Conservation (phyloP, 2,888 invertebrate genomes). For the Stegophylla sp. region DNA sequence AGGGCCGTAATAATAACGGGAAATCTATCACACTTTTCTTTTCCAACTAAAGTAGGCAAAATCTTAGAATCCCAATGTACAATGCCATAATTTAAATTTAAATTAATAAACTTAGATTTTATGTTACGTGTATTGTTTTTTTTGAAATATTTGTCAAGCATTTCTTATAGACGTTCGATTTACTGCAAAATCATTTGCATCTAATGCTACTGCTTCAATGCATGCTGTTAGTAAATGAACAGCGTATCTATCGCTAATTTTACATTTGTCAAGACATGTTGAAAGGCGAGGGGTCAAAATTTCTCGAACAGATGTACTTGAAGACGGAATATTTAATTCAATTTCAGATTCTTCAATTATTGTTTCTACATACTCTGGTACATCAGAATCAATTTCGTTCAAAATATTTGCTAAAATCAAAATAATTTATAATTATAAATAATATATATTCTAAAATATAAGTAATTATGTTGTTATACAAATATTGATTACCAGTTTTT, state of each 20-base stretch:
- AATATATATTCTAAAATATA: not conserved
- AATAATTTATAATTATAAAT: too few relatives aligned
- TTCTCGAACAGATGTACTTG: not conserved
- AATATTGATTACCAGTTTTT: constrained; percentile 19
- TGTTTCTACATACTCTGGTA: constrained; percentile 1
- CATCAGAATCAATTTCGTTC: not conserved
- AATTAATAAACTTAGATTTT: constrained; percentile 11
- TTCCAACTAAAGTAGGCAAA: constrained; percentile 11
- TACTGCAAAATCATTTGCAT: constrained; percentile 11
- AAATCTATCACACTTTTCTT: constrained; percentile 23
- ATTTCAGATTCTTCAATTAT: constrained; percentile 10
- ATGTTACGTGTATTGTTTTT: not conserved
- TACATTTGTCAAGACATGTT: constrained; percentile 61
- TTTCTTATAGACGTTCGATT: constrained; percentile 24
- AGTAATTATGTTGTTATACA: not conserved
- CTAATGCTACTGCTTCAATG: constrained; percentile 50
- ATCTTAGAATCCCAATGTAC: constrained; percentile 44
- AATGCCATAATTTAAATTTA: not conserved
- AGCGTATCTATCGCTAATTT: constrained; percentile 61
- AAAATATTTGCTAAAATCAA: too few relatives aligned
- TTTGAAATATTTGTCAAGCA: constrained; percentile 16
- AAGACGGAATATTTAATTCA: not conserved
- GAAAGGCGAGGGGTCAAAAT: constrained; percentile 16
- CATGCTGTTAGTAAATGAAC: constrained; percentile 60
- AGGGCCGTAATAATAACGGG: not conserved